Conservation (phyloP, 2,888 invertebrate genomes). For the Drosophila merina region DNA sequence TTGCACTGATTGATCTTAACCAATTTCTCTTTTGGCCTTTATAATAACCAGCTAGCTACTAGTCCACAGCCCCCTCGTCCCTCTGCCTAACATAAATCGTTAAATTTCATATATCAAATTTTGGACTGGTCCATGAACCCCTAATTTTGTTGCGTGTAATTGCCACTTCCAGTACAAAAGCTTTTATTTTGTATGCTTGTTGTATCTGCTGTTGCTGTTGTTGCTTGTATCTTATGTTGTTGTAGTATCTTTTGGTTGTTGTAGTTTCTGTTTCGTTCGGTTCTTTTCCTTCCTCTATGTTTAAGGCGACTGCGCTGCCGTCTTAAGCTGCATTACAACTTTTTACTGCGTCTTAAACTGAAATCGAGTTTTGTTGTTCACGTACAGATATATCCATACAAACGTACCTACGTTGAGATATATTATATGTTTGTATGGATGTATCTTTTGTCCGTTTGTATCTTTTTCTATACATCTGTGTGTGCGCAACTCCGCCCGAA, state of each 20-base stretch:
- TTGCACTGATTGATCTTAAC: slow-evolving; percentile 24
- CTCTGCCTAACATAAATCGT: slow-evolving; percentile 52
- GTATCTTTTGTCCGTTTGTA: slow-evolving; percentile 27
- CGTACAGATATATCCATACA: slow-evolving; percentile 26
- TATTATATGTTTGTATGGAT: slow-evolving; percentile 35
- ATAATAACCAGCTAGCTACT: slow-evolving; percentile 45
- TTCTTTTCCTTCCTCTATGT: slow-evolving; percentile 78
- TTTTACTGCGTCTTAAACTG: slow-evolving; percentile 81
- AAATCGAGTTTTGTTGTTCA: slow-evolving; percentile 76
- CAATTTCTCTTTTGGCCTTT: slow-evolving; percentile 61
- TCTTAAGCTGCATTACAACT: slow-evolving; percentile 80
- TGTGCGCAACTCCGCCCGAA: slow-evolving; percentile 75
- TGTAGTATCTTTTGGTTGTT: slow-evolving; percentile 34
- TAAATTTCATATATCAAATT: slow-evolving; percentile 58
- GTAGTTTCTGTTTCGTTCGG: slow-evolving; percentile 61
- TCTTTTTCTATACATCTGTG: slow-evolving; percentile 67
- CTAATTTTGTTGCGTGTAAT: slow-evolving; percentile 77
- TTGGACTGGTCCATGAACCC: slow-evolving; percentile 59
- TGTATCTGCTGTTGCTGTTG: slow-evolving; percentile 43
- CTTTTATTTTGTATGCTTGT: slow-evolving; percentile 42
- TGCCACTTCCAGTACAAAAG: slow-evolving; percentile 68
- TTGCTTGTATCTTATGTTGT: slow-evolving; percentile 35
- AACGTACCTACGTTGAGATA: slow-evolving; percentile 2
- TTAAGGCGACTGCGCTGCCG: slow-evolving; percentile 76
- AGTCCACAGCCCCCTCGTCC: slow-evolving; percentile 20